Conservation (phyloP, 1,140 invertebrate genomes). For the Berghia stephanieae region DNA sequence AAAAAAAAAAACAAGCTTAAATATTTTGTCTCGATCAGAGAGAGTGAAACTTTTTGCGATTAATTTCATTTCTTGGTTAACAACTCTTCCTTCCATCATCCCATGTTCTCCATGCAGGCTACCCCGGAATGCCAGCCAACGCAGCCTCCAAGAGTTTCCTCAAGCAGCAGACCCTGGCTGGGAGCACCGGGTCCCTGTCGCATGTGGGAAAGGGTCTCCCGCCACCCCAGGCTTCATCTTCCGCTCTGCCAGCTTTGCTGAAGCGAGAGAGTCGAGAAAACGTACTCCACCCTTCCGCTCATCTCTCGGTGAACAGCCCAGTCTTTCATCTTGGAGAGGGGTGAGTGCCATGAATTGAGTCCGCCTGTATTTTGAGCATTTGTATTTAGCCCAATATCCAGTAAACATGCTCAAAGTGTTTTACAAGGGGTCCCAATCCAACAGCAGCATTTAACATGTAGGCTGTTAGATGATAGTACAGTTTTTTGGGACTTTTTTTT, state of each 20-base stretch:
- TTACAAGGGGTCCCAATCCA: neutral
- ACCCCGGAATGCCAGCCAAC: neutral
- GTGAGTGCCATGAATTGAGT: neutral
- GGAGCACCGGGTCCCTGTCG: conserved; percentile 21
- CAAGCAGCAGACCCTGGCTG: conserved; percentile 14
- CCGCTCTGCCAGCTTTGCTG: no score
- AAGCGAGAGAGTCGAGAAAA: neutral
- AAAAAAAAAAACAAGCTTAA: no score
- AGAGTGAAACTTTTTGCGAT: no score
- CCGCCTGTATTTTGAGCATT: neutral
- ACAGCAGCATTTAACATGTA: no score
- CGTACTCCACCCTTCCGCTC: neutral
- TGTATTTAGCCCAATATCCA: neutral
- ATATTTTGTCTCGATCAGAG: no score
- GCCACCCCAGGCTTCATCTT: neutral
- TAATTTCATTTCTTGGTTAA: neutral
- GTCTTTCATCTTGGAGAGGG: conserved; percentile 22
- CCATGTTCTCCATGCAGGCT: neutral
- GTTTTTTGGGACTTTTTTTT: neutral
- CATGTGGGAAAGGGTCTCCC: neutral
- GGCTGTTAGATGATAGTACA: no score
- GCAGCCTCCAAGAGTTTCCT: conserved; percentile 2
- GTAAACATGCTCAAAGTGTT: neutral
- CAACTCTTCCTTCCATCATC: neutral
- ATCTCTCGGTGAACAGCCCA: neutral